Conservation (phyloP, 2,797 vertebrate genomes). For the Poecilia wingei region DNA sequence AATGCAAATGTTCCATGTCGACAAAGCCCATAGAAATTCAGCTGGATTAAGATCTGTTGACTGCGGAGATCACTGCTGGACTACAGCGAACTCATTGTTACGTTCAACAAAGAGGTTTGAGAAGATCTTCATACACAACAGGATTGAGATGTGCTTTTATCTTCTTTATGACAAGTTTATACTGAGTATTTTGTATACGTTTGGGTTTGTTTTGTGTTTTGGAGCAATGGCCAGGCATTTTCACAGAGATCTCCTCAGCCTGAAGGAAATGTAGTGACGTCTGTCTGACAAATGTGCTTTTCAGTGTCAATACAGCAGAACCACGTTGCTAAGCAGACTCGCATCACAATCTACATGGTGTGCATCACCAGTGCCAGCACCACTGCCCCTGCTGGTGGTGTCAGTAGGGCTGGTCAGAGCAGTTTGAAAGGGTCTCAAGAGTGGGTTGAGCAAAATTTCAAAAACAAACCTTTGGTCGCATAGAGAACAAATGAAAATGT, state of each 20-base stretch:
- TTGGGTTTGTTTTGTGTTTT: constrained; percentile 11
- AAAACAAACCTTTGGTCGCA: background rate
- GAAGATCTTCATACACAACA: background rate
- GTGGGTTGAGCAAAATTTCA: background rate
- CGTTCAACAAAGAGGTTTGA: background rate
- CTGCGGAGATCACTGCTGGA: background rate
- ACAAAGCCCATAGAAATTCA: background rate
- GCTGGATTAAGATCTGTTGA: background rate
- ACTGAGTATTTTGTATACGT: too few species aligned
- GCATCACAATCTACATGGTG: constrained; percentile 30
- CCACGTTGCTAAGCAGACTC: constrained; percentile 28
- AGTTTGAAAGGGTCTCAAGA: background rate
- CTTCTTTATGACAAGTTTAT: too few species aligned
- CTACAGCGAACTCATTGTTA: background rate
- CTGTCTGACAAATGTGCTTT: constrained; percentile 30
- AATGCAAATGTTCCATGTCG: background rate
- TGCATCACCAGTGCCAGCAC: too few species aligned
- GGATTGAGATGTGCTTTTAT: too few species aligned
- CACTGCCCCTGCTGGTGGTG: background rate
- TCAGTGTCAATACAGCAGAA: constrained; percentile 47
- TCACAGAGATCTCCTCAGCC: constrained; percentile 11
- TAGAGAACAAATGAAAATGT: background rate
- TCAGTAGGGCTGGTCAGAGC: background rate
- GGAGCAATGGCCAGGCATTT: constrained; percentile 10
- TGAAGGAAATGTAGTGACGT: constrained; percentile 33